These are phyloP conservation scores for Bryconaethiops microstoma DNA, from an alignment of 2,797 vertebrate species.

Conservation along the genomic window DNA sequence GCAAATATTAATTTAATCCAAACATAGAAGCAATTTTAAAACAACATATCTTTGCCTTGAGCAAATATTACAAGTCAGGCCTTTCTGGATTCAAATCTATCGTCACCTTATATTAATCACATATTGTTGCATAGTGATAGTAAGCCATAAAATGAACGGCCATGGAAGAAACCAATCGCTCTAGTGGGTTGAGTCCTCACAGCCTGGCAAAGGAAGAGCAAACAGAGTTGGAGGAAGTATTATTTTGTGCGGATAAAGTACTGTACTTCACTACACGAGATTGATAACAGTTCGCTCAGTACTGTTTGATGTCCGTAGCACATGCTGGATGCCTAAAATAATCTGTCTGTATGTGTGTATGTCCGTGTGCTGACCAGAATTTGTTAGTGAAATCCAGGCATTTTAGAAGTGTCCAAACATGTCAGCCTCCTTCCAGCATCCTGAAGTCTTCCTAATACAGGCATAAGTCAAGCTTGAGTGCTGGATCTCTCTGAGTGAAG, in stretches of 20 bases:
- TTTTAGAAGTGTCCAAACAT: constrained; percentile 17
- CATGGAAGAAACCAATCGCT: too few species aligned
- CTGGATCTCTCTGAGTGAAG: neutral
- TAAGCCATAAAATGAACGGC: too few species aligned
- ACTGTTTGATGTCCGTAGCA: neutral
- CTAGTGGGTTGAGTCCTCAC: too few species aligned
- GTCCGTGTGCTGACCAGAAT: neutral
- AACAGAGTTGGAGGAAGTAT: too few species aligned
- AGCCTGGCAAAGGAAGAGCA: too few species aligned
- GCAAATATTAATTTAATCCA: too few species aligned
- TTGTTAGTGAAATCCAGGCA: constrained; percentile 5
- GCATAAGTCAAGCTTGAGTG: neutral
- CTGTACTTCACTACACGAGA: neutral
- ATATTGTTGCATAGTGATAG: too few species aligned
- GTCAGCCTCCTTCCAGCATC: constrained; percentile 6
- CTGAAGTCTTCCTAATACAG: neutral
- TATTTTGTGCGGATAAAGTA: neutral
- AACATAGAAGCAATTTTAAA: too few species aligned
- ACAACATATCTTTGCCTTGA: too few species aligned
- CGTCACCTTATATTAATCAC: too few species aligned
- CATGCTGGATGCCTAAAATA: neutral
- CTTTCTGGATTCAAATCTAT: too few species aligned
- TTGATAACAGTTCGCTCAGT: neutral
- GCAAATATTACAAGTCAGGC: too few species aligned
- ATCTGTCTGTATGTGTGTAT: neutral